Percentiles rank a stretch among this genome's conserved stretches.
Evolutionary conservation across 2,888 invertebrate species (phyloP).

Genomic region (Lochmaea crataegi): DNA sequence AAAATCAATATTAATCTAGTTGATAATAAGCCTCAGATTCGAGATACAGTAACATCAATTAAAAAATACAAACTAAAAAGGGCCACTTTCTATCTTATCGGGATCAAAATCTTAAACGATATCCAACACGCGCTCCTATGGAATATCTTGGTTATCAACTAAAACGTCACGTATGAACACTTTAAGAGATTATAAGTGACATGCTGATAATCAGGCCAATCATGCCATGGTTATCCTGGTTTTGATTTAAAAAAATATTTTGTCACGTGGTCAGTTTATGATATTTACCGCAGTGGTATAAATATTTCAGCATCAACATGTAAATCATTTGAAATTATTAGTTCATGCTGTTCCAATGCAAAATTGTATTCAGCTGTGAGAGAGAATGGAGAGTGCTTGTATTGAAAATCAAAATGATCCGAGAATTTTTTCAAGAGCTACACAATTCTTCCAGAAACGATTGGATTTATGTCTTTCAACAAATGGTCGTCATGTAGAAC

Average conservation of each 20-base stretch:
- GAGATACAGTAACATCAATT: constrained; percentile 34
- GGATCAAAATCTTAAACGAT: constrained; percentile 36
- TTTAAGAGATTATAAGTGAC: constrained; percentile 16
- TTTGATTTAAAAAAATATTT: not conserved
- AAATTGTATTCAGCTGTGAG: no score
- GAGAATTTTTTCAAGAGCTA: no score
- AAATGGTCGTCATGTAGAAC: no score
- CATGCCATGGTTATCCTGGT: not conserved
- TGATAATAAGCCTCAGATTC: constrained; percentile 28
- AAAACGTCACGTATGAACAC: constrained; percentile 13
- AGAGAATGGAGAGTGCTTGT: no score
- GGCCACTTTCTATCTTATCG: constrained; percentile 32
- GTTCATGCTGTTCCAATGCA: no score
- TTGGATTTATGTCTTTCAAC: no score
- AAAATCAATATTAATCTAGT: constrained; percentile 37
- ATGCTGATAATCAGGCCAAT: constrained; percentile 15
- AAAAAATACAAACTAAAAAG: constrained; percentile 31
- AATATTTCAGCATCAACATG: no score
- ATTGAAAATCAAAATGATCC: no score
- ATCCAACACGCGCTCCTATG: constrained; percentile 28
- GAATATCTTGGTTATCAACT: not conserved
- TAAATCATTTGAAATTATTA: no score
- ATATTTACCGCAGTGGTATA: no score
- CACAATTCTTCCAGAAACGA: no score
- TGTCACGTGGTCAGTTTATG: no score